Evolutionary conservation across 1,140 invertebrate genomes (phyloP).

Genomic region (Meloidogyne hapla): DNA sequence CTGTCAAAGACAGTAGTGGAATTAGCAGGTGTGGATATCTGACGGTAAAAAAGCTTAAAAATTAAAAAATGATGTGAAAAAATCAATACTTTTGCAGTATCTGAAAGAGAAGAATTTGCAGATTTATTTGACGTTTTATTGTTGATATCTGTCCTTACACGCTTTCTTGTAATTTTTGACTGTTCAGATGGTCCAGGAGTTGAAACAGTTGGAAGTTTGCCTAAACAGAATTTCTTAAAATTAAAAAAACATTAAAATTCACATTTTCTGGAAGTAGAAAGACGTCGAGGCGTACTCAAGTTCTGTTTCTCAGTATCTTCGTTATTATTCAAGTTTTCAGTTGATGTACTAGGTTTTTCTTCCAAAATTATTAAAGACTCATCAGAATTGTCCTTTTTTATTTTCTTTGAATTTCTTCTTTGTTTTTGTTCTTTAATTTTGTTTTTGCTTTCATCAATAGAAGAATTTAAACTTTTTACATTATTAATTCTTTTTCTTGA

Average conservation of each 20-base stretch:
- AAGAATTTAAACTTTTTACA: neutral
- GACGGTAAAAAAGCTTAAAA: neutral
- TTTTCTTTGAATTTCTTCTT: neutral
- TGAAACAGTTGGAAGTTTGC: neutral
- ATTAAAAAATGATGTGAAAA: neutral
- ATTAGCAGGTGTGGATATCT: neutral
- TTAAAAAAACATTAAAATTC: neutral
- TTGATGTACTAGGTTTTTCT: constrained; percentile 2
- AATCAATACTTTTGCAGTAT: neutral
- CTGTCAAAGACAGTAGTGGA: neutral
- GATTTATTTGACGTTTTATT: neutral
- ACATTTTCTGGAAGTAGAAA: neutral
- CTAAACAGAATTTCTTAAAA: neutral
- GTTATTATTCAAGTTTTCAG: neutral
- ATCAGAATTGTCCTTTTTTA: neutral
- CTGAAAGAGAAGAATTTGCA: neutral
- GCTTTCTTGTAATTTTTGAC: neutral
- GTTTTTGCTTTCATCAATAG: neutral
- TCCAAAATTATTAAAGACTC: neutral
- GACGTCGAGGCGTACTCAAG: neutral
- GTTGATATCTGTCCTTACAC: neutral
- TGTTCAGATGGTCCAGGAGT: neutral
- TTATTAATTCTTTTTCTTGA: neutral
- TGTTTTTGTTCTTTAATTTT: neutral
- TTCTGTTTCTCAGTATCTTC: neutral